Evolutionary conservation across 2,113 vertebrate genomes (phyloP), one percentile per base, ranked within the genome.

Genomic region (Aleadryas rufinucha): DNA sequence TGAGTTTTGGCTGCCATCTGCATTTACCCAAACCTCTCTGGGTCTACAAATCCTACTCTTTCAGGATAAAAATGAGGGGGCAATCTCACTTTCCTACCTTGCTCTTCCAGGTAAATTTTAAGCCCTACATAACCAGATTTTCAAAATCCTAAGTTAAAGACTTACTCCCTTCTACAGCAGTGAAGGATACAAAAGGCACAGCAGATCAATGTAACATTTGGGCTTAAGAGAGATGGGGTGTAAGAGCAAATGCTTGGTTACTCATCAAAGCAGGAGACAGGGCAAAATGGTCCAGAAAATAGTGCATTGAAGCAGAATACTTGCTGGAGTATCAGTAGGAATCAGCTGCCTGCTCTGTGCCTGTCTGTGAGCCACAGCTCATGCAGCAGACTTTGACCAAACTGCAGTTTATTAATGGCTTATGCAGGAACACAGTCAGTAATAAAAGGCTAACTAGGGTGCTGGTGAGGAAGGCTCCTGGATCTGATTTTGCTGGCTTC

Each of bases 401-500:
- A 49, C 31, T 85, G 50, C 50, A 83, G n/a, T 56, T 91, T 52
- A 85, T 84, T 65, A 85, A 60, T 69, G 83, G 68, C 54, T 92
- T 66, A 9, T 42, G 42, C 63, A 79, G 42, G 70, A 89, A 64
- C 61, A 57, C 84, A 87, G 37, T 82, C 47, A 52, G 74, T 47
- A 76, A 87, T 47, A 79, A 93, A 91, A 77, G n/a, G n/a, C 11
- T 87, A 75, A 84, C 39, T 6, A 37, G 80, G 31, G 35, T 56
- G 44, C 53, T 94, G 65, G 59, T 6, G 5, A 56, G 54, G 72
- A 30, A 84, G 41, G 57, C 41, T 75, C 41, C 90, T 70, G 66
- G 66, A 66, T 83, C 15, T 28, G 42, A 69, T 68, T 85, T 87
- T 68, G 37, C 57, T 90, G 75, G 33, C 64, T 94, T 90, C 90